These are phyloP conservation scores for Pseudococcus longispinus DNA, from an alignment of 2,888 invertebrate species.

Conservation along the genomic window DNA sequence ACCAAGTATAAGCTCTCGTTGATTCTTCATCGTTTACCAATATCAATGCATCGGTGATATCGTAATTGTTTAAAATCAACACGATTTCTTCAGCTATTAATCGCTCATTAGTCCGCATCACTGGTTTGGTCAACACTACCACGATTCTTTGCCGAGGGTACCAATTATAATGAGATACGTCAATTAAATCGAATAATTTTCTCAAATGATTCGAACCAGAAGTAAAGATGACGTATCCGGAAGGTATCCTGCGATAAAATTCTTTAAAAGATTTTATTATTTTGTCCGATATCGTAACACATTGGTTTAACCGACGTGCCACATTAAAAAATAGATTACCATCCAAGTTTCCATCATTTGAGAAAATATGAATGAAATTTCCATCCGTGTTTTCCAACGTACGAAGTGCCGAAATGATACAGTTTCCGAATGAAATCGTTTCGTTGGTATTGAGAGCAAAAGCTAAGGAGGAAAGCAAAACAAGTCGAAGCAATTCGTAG, in stretches of 20 bases:
- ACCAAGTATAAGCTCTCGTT: constrained; percentile 27
- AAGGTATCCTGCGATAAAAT: constrained; percentile 13
- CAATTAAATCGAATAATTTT: background rate
- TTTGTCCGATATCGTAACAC: background rate
- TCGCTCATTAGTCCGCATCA: background rate
- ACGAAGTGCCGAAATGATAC: background rate
- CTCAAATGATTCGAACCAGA: background rate
- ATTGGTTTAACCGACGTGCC: background rate
- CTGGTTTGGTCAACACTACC: background rate
- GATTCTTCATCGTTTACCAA: background rate
- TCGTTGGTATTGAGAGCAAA: background rate
- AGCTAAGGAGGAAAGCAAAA: background rate
- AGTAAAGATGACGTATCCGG: background rate
- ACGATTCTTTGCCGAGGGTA: constrained; percentile 17
- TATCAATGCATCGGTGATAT: constrained; percentile 25
- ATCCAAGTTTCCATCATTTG: background rate
- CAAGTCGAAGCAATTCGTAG: constrained; percentile 6
- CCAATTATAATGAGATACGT: constrained; percentile 46
- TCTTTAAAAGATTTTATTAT: background rate
- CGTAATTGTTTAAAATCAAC: background rate
- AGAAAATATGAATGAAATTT: constrained; percentile 15
- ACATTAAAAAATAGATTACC: background rate
- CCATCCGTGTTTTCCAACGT: background rate
- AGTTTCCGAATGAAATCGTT: constrained; percentile 6
- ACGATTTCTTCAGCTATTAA: background rate